Evolutionary conservation across 2,113 vertebrate species (phyloP).

Genomic region (Corynorhinus townsendii): DNA sequence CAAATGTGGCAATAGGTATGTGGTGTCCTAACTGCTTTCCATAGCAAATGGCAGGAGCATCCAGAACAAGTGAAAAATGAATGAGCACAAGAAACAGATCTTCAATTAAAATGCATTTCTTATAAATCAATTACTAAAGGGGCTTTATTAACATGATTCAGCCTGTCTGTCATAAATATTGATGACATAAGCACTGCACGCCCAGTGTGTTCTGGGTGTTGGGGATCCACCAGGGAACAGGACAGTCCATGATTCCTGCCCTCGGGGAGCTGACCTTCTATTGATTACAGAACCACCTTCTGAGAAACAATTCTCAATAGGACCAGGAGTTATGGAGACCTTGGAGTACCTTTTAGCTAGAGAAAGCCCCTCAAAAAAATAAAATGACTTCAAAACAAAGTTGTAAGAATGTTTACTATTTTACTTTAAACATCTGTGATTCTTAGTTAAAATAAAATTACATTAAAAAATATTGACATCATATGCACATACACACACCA

Average conservation of each 20-base stretch:
- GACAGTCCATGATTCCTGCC: not conserved
- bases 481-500: not conserved
- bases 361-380: not conserved
- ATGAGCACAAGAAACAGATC: not conserved
- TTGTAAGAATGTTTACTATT: constrained; percentile 30
- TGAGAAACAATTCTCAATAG: not conserved
- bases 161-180: not conserved
- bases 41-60: not conserved
- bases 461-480: not conserved
- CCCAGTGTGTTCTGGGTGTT: not conserved
- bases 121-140: not conserved
- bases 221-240: not conserved
- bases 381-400: constrained; percentile 44
- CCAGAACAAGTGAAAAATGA: not conserved
- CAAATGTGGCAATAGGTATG: not conserved
- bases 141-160: not conserved
- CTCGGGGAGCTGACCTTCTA: not conserved
- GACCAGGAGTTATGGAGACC: not conserved
- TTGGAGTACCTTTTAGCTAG: not conserved
- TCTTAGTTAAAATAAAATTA: not conserved
- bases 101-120: not conserved
- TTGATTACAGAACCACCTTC: not conserved
- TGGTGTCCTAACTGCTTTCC: not conserved
- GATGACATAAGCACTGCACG: not conserved
- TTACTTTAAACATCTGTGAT: constrained; percentile 21